Evolutionary conservation across 1,140 invertebrate species (phyloP), one percentile per base, ranked within the genome.

Genomic region (Doryteuthis pealeii): DNA sequence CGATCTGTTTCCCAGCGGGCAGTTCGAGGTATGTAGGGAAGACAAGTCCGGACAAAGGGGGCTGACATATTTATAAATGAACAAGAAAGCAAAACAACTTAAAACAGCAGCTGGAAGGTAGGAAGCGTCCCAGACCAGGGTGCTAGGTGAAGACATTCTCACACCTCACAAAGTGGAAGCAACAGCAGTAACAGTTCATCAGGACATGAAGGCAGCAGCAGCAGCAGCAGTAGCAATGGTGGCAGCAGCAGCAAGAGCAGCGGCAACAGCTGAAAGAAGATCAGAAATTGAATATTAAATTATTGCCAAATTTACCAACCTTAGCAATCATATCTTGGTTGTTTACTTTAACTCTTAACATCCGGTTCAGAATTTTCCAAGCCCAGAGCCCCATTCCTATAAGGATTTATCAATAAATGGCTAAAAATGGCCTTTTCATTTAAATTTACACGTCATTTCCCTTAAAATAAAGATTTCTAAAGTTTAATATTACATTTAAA

Each of bases 41-140:
- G n/a, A 79, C 65, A 30, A 73, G 75, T 18, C 75, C 67, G 1
- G 83, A 82, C 18, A 85, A 14, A 33, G 43, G 5, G 82, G 82
- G 74, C 80, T 78, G 14, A 80, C 73, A 78, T 83, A 80, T 62
- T 83, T 84, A 74, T 75, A 81, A 14, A 79, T 58, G 58, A 68
- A 74, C 18, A 83, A 73, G 72, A 83, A 81, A 54, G 80, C 75
- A 12, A 76, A 67, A 74, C 78, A 82, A 58, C 79, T 81, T 28
- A 81, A 72, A 10, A 76, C 75, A 3, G 81, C 79, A 58, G 77
- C 74, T 40, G 79, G 81, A 69, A 82, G 83, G 70, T 81, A 84
- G 8, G 82, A 77, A 49, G 76, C 68, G 68, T 81, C 80, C 74
- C 79, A 81, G 15, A 40, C 65, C 54, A 77, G 66, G 30, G 43